Conservation (phyloP, 2,888 invertebrate genomes). For the Hypercompe scribonia region DNA sequence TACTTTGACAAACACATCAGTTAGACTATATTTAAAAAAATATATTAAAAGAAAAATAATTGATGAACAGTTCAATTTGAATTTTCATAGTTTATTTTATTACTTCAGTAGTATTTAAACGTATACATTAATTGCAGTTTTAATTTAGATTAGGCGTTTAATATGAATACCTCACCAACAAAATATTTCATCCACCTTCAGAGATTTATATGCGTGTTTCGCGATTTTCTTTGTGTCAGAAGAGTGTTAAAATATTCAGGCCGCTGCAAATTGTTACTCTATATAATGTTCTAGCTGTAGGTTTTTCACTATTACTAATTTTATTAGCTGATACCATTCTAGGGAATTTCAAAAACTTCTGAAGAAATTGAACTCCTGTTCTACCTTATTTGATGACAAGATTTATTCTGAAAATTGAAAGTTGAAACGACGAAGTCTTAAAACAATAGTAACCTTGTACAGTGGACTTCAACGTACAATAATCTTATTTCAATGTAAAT, state of each 20-base stretch:
- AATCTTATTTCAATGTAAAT: background rate
- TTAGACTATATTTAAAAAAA: background rate
- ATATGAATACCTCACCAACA: constrained; percentile 38
- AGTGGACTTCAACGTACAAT: background rate
- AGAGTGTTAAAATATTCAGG: constrained; percentile 7
- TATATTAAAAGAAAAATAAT: constrained; percentile 9
- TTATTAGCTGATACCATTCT: constrained; percentile 14
- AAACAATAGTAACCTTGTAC: background rate
- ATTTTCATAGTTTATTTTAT: background rate
- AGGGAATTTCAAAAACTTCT: constrained; percentile 28
- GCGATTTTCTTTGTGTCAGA: constrained; percentile 41
- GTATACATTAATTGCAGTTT: background rate
- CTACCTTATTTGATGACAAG: constrained; percentile 21
- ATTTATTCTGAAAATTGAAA: constrained; percentile 23
- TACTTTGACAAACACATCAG: background rate
- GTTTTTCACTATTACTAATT: constrained; percentile 30
- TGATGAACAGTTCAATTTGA: background rate
- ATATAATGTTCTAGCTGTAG: constrained; percentile 19
- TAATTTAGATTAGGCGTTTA: background rate
- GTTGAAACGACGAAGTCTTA: constrained; percentile 23
- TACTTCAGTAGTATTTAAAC: background rate
- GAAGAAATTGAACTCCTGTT: constrained; percentile 32
- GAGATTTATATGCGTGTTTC: constrained; percentile 46
- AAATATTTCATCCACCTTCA: constrained; percentile 41
- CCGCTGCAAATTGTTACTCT: background rate